Percentiles rank a stretch among this genome's conserved stretches.
These are phyloP conservation scores for Drosophila infuscata DNA, from an alignment of 2,888 invertebrate species.

Conservation along the genomic window DNA sequence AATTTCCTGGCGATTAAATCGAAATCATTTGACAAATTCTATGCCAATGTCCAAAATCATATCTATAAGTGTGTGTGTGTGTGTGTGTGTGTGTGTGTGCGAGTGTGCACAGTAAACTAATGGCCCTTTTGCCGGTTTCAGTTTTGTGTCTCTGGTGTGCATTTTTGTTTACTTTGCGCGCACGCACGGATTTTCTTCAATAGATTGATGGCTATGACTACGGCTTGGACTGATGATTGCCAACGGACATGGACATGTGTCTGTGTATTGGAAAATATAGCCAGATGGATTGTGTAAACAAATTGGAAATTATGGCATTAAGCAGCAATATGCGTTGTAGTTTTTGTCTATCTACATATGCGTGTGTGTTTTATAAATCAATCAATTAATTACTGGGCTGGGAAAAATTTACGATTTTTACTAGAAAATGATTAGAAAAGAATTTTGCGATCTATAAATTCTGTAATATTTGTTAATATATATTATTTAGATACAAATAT, in stretches of 20 bases:
- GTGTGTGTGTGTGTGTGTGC: conserved; percentile 18
- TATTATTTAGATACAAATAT: background rate
- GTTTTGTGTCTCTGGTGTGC: conserved; percentile 33
- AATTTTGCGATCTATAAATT: too few relatives aligned
- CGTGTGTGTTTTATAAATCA: conserved; percentile 42
- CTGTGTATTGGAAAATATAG: conserved; percentile 63
- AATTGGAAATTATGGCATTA: conserved; percentile 77
- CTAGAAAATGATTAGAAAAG: background rate
- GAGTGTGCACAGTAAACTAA: conserved; percentile 42
- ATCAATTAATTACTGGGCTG: conserved; percentile 58
- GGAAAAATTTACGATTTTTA: background rate
- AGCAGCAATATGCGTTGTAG: conserved; percentile 61
- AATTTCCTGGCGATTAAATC: conserved; percentile 83
- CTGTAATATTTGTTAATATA: background rate
- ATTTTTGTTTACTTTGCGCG: conserved; percentile 63
- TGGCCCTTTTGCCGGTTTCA: conserved; percentile 33
- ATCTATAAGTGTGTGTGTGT: conserved; percentile 1
- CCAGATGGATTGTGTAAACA: conserved; percentile 81
- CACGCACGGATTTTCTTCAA: conserved; percentile 74
- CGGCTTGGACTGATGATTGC: conserved; percentile 62
- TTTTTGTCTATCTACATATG: conserved; percentile 14
- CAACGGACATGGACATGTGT: conserved; percentile 50
- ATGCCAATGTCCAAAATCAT: conserved; percentile 28
- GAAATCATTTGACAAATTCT: conserved; percentile 79
- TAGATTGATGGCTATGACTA: conserved; percentile 71